Evolutionary conservation across 2,888 invertebrate species (phyloP).

Genomic region (Brachyptera putata): DNA sequence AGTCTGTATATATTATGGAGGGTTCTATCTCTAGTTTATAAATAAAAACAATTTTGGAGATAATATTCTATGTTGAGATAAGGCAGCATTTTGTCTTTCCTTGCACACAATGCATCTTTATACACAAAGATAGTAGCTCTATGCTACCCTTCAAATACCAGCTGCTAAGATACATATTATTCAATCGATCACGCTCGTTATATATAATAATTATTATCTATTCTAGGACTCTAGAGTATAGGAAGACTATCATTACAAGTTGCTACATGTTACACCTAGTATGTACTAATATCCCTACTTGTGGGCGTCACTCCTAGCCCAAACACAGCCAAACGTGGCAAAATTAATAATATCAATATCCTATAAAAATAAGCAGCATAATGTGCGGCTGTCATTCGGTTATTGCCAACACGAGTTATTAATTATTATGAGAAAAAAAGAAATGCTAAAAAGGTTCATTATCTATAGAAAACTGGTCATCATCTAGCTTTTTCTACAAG

Average conservation of each 20-base stretch:
- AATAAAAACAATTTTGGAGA: too few species aligned
- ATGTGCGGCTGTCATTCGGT: conserved; percentile 28
- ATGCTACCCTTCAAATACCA: neutral
- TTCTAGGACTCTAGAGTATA: conserved; percentile 4
- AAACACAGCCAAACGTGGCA: conserved; percentile 36
- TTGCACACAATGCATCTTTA: too few species aligned
- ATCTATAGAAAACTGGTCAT: conserved; percentile 33
- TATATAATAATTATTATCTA: neutral
- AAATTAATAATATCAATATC: conserved; percentile 30
- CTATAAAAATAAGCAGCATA: conserved; percentile 36
- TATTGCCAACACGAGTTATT: too few species aligned
- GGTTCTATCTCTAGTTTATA: too few species aligned
- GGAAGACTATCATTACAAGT: conserved; percentile 27
- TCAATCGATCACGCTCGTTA: neutral
- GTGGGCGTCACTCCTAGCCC: conserved; percentile 22
- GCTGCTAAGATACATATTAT: neutral
- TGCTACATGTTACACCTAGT: neutral
- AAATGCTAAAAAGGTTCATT: conserved; percentile 32
- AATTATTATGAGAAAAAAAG: too few species aligned
- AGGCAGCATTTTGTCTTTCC: conserved; percentile 31
- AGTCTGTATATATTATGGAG: too few species aligned
- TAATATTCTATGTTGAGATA: too few species aligned
- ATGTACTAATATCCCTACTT: neutral
- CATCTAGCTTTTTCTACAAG: conserved; percentile 22
- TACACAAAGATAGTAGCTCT: too few species aligned